Evolutionary conservation across 2,113 vertebrate genomes (phyloP).

Genomic region (Pseudonaja textilis): DNA sequence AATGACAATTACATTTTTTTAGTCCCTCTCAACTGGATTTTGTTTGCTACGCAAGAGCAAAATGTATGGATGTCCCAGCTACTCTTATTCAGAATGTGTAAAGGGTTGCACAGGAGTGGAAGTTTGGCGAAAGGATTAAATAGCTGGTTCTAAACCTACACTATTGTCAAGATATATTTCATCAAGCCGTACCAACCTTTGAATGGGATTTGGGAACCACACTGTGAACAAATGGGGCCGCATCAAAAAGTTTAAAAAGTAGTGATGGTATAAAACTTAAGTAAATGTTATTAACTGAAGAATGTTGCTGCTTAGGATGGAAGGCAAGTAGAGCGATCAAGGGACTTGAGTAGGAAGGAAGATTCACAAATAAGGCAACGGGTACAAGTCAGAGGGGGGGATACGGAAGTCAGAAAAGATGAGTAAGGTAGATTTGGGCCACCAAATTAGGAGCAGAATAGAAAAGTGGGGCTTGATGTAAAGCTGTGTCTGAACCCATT

Average conservation of each 20-base stretch:
- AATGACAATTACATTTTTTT: neutral
- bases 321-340: neutral
- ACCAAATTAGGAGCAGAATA: neutral
- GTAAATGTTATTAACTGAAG: neutral
- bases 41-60: neutral
- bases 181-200: neutral
- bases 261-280: neutral
- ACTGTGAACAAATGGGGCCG: neutral
- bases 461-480: neutral
- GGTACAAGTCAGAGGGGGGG: neutral
- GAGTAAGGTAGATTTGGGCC: neutral
- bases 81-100: neutral
- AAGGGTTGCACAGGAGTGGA: neutral
- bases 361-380: neutral
- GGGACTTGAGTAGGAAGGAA: neutral
- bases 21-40: neutral
- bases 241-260: neutral
- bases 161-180: neutral
- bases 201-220: neutral
- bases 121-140: neutral
- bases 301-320: neutral
- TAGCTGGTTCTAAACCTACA: neutral
- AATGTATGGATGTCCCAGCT: neutral
- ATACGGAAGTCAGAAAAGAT: neutral
- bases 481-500: neutral